phyloP scores from a whole-genome alignment of 1,140 invertebrate species.

The Caenorhabditis inopinata region DNA sequence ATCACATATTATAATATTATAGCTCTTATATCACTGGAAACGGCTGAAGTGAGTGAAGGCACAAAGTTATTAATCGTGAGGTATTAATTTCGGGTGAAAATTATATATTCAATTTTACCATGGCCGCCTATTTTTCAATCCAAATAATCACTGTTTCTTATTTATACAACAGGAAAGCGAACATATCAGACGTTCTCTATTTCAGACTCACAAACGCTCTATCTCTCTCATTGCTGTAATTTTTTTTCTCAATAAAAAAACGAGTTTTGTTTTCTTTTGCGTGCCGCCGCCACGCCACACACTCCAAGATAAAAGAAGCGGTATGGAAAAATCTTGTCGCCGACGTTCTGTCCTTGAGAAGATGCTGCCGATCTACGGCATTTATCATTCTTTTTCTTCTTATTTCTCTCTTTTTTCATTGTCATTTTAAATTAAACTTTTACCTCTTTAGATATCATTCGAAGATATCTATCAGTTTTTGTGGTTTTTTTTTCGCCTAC shows the following conservation, averaged over 20 bases:
- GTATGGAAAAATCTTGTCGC: slow-evolving; percentile 7
- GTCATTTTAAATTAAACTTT: background rate
- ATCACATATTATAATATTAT: too few species aligned
- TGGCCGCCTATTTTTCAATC: too few species aligned
- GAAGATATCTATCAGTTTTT: background rate
- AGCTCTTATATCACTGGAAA: too few species aligned
- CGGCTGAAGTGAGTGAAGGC: too few species aligned
- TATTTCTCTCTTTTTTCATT: background rate
- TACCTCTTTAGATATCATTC: slow-evolving; percentile 5
- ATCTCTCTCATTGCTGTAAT: background rate
- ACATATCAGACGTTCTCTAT: background rate
- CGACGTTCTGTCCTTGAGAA: slow-evolving; percentile 20
- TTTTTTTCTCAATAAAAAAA: slow-evolving; percentile 23
- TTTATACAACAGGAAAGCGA: too few species aligned
- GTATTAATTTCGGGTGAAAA: too few species aligned
- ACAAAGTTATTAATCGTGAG: too few species aligned
- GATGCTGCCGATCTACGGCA: slow-evolving; percentile 18
- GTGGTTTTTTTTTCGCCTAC: background rate
- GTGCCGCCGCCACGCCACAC: background rate
- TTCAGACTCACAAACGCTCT: background rate
- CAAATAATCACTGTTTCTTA: too few species aligned
- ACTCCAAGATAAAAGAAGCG: slow-evolving; percentile 32
- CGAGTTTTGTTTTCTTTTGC: slow-evolving; percentile 26
- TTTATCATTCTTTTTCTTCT: slow-evolving; percentile 19
- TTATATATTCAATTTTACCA: too few species aligned